Evolutionary conservation across 2,797 vertebrate species (phyloP).

Genomic region (Pristis pectinata): DNA sequence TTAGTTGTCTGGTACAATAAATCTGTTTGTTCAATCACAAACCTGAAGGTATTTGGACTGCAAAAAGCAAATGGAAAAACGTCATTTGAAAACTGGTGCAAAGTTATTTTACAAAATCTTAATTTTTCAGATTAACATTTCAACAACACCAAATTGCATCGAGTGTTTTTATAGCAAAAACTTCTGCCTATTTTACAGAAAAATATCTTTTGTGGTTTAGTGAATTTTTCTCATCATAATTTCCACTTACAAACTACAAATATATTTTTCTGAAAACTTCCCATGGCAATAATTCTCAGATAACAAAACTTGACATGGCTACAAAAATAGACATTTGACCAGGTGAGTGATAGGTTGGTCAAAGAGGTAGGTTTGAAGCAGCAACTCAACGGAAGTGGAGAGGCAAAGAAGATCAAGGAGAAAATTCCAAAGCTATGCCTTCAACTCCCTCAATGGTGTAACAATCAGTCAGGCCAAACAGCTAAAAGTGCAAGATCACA

Average conservation of each 20-base stretch:
- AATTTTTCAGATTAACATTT: neutral
- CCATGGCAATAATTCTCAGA: neutral
- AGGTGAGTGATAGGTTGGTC: neutral
- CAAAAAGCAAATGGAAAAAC: neutral
- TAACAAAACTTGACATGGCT: neutral
- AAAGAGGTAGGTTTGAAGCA: neutral
- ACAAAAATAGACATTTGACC: neutral
- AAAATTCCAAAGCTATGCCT: neutral
- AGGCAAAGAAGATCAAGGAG: neutral
- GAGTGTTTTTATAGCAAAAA: too few species aligned
- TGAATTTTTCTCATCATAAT: neutral
- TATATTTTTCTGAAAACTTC: too few species aligned
- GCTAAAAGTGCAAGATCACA: neutral
- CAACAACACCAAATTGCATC: too few species aligned
- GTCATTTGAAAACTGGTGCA: neutral
- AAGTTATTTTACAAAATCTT: too few species aligned
- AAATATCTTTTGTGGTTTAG: neutral
- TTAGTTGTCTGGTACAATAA: neutral
- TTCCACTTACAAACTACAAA: neutral
- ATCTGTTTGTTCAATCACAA: neutral
- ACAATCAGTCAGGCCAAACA: neutral
- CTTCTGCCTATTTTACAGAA: too few species aligned
- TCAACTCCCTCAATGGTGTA: neutral
- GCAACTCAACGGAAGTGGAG: neutral
- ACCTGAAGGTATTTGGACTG: neutral